Percentiles rank a stretch among this genome's conserved stretches.
phyloP scores from a whole-genome alignment of 1,140 invertebrate genomes.

The Physella acuta region DNA sequence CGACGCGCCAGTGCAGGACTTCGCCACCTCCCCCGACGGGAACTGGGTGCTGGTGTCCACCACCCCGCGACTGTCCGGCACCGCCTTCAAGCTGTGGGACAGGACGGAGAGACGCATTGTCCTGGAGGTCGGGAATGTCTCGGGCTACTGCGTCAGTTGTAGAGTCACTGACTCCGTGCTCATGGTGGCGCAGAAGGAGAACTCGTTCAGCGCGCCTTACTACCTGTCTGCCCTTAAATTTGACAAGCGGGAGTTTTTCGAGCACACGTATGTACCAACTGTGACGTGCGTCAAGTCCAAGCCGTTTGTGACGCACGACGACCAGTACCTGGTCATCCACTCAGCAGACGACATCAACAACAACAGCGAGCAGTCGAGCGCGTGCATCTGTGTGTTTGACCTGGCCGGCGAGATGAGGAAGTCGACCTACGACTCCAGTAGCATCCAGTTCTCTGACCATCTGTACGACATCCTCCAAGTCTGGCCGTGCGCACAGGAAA shows the following conservation, averaged over 20 bases:
- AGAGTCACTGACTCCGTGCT: conserved; percentile 34
- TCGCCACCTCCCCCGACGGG: conserved; percentile 49
- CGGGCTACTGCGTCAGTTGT: conserved; percentile 42
- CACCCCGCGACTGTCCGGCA: conserved; percentile 35
- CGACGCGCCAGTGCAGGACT: conserved; percentile 44
- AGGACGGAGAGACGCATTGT: conserved; percentile 44
- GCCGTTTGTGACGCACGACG: conserved; percentile 50
- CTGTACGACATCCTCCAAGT: conserved; percentile 44
- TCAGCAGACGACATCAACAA: conserved; percentile 39
- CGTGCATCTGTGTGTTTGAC: conserved; percentile 47
- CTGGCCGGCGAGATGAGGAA: conserved; percentile 40
- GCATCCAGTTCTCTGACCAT: conserved; percentile 40
- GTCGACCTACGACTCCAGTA: conserved; percentile 41
- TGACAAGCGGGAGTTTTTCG: conserved; percentile 32
- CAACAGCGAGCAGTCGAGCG: conserved; percentile 34
- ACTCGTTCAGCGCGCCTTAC: conserved; percentile 40
- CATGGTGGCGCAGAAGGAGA: conserved; percentile 40
- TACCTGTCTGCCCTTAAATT: conserved; percentile 43
- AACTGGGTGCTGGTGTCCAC: conserved; percentile 46
- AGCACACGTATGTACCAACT: conserved; percentile 32
- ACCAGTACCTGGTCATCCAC: conserved; percentile 48
- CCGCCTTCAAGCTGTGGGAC: conserved; percentile 52
- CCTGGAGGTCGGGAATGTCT: conserved; percentile 48
- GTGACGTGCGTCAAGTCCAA: conserved; percentile 34
- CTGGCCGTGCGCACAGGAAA: conserved; percentile 36